Percentiles rank a stretch among this genome's conserved stretches.
phyloP scores from a whole-genome alignment of 2,113 vertebrate genomes.

The Protobothrops mucrosquamatus region DNA sequence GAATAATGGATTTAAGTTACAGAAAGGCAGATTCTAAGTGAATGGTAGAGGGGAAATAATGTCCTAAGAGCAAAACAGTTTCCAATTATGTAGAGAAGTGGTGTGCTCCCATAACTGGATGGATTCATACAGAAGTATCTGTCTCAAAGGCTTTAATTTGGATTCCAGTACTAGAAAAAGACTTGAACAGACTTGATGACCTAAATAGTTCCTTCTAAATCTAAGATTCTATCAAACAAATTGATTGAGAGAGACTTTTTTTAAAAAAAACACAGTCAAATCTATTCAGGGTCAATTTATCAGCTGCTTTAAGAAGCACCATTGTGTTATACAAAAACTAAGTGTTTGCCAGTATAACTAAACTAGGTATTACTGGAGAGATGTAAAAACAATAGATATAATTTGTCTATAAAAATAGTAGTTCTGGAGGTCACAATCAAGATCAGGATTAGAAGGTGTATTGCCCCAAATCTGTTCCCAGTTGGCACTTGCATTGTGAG shows the following conservation, averaged over 20 bases:
- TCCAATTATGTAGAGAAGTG: not conserved
- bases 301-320: not conserved
- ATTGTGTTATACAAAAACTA: not conserved
- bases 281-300: not conserved
- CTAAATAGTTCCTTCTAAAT: not conserved
- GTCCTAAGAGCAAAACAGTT: not conserved
- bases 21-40: not conserved
- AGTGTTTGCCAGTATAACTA: not conserved
- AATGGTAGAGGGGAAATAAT: not conserved
- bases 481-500: not conserved
- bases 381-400: not conserved
- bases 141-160: not conserved
- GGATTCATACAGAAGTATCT: not conserved
- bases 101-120: not conserved
- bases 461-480: too few relatives aligned
- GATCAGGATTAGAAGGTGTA: not conserved
- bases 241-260: not conserved
- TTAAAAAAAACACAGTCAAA: not conserved
- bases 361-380: not conserved
- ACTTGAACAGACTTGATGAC: not conserved
- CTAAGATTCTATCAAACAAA: not conserved
- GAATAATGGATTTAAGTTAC: not conserved
- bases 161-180: not conserved
- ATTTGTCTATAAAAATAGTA: not conserved
- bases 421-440: not conserved